Base-by-base conservation (phyloP, 1,140 invertebrate genomes). In the Chelonus insularis region DNA sequence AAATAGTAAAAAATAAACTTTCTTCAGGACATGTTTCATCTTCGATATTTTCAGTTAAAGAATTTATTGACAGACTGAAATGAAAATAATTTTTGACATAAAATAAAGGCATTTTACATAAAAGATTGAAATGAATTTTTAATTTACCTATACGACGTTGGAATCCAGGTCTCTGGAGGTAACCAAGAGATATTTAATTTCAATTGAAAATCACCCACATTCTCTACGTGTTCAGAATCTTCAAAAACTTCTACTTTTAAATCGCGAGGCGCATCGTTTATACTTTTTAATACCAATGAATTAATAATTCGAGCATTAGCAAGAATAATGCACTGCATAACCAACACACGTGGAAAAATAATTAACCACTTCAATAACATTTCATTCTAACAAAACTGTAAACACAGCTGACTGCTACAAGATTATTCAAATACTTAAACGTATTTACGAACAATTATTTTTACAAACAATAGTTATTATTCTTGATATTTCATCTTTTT, bases 1-100 rank as follows among this genome's bases (percentile, higher is more conserved):
- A 6, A 4, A 63, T 66, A 8, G 52, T 71, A 14, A 76, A 70
- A 29, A 71, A 71, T 4, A 67, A 36, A 4, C 64, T 66, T 48
- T 61, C 67, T 25, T 73, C 65, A 6, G 62, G 57, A 56, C 74
- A 77, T 39, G 51, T 60, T 20, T 12, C 7, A 1, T 43, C 23
- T 18, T 21, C 12, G 20, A 29, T 45, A 45, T 51, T 12, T 63
- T 55, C 36, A 3, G 56, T 23, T 8, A 58, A 4, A 11, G 60
- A 55, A 41, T 32, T 62, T 23, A 65, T 65, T 25, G 62, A 47
- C 50, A 65, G 32, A 56, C 64, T 65, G 34, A 5, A 52, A 41
- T n/a, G 8, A 25, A 48, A 47, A 9, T 50, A 14, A 11, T 20
- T 50, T 25, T 34, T 9, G 39, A n/a, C 1, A 32, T 45, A 21